Evolutionary conservation across 1,140 invertebrate species (phyloP).

Genomic region (Caenorhabditis latens): DNA sequence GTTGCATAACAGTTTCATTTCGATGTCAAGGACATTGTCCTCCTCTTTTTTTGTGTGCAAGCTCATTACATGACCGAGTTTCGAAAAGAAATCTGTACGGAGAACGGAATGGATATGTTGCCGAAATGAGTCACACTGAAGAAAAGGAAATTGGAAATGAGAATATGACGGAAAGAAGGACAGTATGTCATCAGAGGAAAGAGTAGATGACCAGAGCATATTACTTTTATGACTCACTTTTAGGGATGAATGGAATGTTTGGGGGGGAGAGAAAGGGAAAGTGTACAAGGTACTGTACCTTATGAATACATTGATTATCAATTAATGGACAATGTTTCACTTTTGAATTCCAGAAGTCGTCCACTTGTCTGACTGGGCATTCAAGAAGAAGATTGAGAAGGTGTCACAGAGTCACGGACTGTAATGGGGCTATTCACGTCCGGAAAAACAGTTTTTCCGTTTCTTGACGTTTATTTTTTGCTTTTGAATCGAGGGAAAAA

Average conservation of each 20-base stretch:
- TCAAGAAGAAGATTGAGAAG: no score
- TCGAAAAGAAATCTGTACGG: slow-evolving; percentile 1
- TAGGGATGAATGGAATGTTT: not conserved
- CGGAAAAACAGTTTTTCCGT: no score
- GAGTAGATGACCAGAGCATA: slow-evolving; percentile 5
- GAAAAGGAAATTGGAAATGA: not conserved
- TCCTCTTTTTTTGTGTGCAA: slow-evolving; percentile 42
- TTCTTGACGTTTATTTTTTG: no score
- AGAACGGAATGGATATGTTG: not conserved
- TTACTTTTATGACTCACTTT: slow-evolving; percentile 44
- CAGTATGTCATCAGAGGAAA: not conserved
- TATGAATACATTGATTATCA: no score
- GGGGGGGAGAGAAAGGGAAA: not conserved
- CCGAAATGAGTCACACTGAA: slow-evolving; percentile 32
- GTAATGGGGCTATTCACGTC: no score
- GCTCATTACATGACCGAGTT: slow-evolving; percentile 55
- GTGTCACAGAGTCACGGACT: no score
- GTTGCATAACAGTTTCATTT: slow-evolving; percentile 54
- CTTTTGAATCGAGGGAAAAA: no score
- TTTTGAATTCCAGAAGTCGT: no score
- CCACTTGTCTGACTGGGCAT: no score
- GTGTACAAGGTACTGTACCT: slow-evolving; percentile 12
- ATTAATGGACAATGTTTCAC: no score
- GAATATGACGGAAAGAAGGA: not conserved
- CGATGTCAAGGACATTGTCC: slow-evolving; percentile 27